Conservation (phyloP, 2,888 invertebrate genomes). For the Parnassius mnemosyne region DNA sequence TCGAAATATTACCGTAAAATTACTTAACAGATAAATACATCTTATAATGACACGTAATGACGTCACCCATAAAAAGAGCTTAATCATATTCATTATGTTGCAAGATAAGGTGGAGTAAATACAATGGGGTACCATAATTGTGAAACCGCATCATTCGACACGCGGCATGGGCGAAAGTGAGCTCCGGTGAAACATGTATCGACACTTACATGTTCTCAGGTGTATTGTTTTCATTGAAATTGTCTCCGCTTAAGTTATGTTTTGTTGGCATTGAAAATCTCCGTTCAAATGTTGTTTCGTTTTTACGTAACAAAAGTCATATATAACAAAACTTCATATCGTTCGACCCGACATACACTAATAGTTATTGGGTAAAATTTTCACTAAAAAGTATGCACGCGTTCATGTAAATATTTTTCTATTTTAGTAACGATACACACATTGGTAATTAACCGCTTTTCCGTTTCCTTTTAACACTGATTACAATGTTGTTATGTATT, state of each 20-base stretch:
- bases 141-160: constrained; percentile 69
- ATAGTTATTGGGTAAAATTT: constrained; percentile 2
- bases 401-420: constrained; percentile 7
- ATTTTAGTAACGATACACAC: constrained; percentile 9
- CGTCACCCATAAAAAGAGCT: constrained; percentile 67
- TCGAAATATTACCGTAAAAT: background rate
- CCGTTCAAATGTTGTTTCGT: constrained; percentile 30
- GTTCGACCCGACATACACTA: background rate
- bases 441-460: constrained; percentile 6
- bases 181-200: constrained; percentile 58
- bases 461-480: constrained; percentile 14
- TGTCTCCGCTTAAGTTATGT: constrained; percentile 49
- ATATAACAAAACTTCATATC: constrained; percentile 8
- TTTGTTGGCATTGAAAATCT: constrained; percentile 47
- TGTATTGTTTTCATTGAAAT: constrained; percentile 65
- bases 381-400: background rate
- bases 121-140: constrained; percentile 72
- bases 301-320: constrained; percentile 33
- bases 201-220: constrained; percentile 55
- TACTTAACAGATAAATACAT: background rate
- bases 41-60: constrained; percentile 50
- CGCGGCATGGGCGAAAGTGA: constrained; percentile 75
- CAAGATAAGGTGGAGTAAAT: constrained; percentile 72
- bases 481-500: constrained; percentile 15
- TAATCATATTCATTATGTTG: constrained; percentile 75